Evolutionary conservation across 2,888 invertebrate species (phyloP).

Genomic region (Hartigia nigra): DNA sequence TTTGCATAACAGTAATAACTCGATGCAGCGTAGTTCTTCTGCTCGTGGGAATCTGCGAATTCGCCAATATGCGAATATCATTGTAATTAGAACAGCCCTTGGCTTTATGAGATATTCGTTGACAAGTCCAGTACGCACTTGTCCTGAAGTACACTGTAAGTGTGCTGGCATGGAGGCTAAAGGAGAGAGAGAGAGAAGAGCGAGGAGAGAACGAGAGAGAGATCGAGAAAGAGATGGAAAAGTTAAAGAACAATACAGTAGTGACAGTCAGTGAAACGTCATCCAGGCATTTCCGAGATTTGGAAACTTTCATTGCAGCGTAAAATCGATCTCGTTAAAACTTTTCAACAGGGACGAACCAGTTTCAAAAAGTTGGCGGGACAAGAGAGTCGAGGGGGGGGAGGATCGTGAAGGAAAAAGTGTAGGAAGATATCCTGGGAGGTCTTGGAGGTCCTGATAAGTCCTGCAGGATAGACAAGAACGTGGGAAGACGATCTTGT

Average conservation of each 20-base stretch:
- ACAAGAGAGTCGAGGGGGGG: background rate
- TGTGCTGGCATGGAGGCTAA: background rate
- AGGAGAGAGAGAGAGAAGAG: background rate
- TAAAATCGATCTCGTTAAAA: conserved; percentile 54
- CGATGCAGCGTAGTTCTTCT: conserved; percentile 5
- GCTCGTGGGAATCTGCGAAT: background rate
- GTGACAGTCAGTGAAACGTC: conserved; percentile 44
- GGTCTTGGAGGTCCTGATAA: background rate
- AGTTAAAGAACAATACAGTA: conserved; percentile 27
- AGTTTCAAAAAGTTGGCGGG: conserved; percentile 41
- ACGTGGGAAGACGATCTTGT: background rate
- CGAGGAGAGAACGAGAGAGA: conserved; percentile 11
- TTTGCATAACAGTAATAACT: conserved; percentile 49
- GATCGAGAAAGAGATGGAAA: conserved; percentile 11
- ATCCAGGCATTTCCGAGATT: conserved; percentile 38
- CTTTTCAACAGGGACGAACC: conserved; percentile 42
- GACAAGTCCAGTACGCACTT: too few species aligned
- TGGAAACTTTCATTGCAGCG: conserved; percentile 33
- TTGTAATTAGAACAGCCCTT: background rate
- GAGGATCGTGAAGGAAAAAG: background rate
- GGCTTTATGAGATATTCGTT: background rate
- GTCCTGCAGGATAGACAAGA: conserved; percentile 1
- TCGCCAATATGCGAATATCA: background rate
- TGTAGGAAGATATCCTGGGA: background rate
- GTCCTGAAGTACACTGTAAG: background rate